Evolutionary conservation across 2,888 invertebrate genomes (phyloP).

Genomic region (Cephus pygmeus): DNA sequence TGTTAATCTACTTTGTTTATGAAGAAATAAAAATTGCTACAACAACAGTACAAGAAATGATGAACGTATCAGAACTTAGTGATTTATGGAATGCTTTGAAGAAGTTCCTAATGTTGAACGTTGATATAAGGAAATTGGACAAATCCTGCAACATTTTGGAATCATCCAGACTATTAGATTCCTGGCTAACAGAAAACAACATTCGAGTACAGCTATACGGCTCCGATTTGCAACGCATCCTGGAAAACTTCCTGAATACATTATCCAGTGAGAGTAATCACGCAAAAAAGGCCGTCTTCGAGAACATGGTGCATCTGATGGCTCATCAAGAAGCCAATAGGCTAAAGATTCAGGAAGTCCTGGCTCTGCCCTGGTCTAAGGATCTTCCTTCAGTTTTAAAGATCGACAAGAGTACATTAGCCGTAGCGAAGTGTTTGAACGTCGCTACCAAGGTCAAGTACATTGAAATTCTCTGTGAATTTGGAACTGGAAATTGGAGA

Average conservation of each 20-base stretch:
- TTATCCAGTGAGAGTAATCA: conserved; percentile 25
- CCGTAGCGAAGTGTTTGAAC: conserved; percentile 47
- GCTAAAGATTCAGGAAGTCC: conserved; percentile 45
- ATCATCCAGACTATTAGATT: conserved; percentile 41
- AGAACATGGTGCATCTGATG: conserved; percentile 48
- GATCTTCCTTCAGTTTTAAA: conserved; percentile 17
- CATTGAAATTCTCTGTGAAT: conserved; percentile 45
- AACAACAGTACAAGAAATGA: conserved; percentile 1
- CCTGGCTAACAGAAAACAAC: conserved; percentile 32
- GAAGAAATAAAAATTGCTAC: conserved; percentile 41
- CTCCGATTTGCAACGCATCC: conserved; percentile 32
- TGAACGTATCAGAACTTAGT: conserved; percentile 36
- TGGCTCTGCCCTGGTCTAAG: conserved; percentile 48
- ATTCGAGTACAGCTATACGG: conserved; percentile 39
- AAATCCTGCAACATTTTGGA: conserved; percentile 36
- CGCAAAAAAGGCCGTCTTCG: conserved; percentile 40
- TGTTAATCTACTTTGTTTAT: conserved; percentile 34
- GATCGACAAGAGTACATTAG: conserved; percentile 34
- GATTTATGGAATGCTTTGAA: conserved; percentile 47
- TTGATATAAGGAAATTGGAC: conserved; percentile 35
- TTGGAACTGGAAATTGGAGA: conserved; percentile 42
- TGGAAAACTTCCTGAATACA: conserved; percentile 16
- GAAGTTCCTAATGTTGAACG: conserved; percentile 31
- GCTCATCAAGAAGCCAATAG: conserved; percentile 45
- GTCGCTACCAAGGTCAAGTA: conserved; percentile 46